Evolutionary conservation across 1,140 invertebrate genomes (phyloP).

Genomic region (Drosophila lowei): DNA sequence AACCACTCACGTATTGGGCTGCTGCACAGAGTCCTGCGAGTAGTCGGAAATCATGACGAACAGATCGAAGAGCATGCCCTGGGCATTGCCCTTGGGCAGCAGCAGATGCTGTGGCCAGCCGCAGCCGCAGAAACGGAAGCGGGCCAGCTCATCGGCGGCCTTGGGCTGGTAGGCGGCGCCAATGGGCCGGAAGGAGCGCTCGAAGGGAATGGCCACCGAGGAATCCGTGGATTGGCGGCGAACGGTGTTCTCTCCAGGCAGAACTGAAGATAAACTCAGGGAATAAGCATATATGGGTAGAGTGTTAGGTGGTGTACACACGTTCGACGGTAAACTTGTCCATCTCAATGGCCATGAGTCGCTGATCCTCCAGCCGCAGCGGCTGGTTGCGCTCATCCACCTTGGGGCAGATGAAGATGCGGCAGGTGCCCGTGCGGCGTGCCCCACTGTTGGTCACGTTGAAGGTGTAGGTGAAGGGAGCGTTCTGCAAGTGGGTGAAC

Average conservation of each 20-base stretch:
- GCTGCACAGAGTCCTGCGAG: constrained; percentile 85
- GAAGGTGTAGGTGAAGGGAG: constrained; percentile 85
- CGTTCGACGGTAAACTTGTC: constrained; percentile 85
- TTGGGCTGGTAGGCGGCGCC: constrained; percentile 71
- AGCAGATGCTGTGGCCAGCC: constrained; percentile 85
- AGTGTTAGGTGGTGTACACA: constrained; percentile 73
- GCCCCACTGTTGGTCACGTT: constrained; percentile 82
- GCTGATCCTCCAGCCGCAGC: constrained; percentile 84
- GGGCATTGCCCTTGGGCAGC: constrained; percentile 83
- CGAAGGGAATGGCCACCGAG: constrained; percentile 87
- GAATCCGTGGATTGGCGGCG: constrained; percentile 85
- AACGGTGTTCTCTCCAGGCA: constrained; percentile 85
- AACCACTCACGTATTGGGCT: constrained; percentile 81
- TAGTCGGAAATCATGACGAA: constrained; percentile 85
- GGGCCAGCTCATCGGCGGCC: constrained; percentile 66
- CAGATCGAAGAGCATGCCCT: constrained; percentile 83
- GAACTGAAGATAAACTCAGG: constrained; percentile 80
- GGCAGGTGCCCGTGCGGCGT: constrained; percentile 84
- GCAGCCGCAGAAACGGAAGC: constrained; percentile 85
- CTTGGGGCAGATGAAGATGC: constrained; percentile 86
- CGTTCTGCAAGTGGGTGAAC: constrained; percentile 87
- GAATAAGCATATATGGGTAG: background rate
- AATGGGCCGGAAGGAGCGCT: constrained; percentile 86
- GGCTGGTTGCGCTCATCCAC: constrained; percentile 84
- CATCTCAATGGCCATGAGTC: constrained; percentile 85